Evolutionary conservation across 2,888 invertebrate genomes (phyloP).

Genomic region (Gastrophysa polygoni): DNA sequence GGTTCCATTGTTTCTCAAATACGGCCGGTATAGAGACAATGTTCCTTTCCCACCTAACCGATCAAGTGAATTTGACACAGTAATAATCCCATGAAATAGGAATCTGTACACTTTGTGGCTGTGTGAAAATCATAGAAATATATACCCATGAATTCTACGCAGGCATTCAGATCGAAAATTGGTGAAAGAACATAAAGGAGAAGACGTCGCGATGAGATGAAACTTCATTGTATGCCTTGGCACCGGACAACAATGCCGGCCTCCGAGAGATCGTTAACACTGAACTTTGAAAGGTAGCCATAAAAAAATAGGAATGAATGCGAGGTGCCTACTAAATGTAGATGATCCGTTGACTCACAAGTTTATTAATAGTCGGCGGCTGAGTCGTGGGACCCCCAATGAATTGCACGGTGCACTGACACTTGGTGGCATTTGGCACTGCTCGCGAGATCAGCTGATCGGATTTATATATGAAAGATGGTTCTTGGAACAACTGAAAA

Average conservation of each 20-base stretch:
- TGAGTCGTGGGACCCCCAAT: slow-evolving; percentile 31
- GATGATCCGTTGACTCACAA: slow-evolving; percentile 24
- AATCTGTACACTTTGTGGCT: background rate
- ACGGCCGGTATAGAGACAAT: slow-evolving; percentile 8
- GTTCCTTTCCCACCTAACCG: slow-evolving; percentile 13
- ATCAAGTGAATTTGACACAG: background rate
- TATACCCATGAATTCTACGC: no score
- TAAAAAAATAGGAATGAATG: slow-evolving; percentile 18
- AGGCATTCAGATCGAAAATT: no score
- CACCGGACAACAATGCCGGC: slow-evolving; percentile 9
- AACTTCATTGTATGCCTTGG: slow-evolving; percentile 4
- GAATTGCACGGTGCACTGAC: slow-evolving; percentile 35
- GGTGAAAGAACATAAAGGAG: no score
- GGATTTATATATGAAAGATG: background rate
- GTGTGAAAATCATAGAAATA: background rate
- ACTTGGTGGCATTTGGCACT: slow-evolving; percentile 32
- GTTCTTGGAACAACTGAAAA: no score
- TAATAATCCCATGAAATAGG: slow-evolving; percentile 4
- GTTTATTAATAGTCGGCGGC: slow-evolving; percentile 29
- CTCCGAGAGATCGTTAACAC: slow-evolving; percentile 13
- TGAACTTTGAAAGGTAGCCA: slow-evolving; percentile 17
- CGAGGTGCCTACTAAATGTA: slow-evolving; percentile 27
- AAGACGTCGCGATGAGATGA: no score
- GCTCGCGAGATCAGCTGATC: slow-evolving; percentile 38
- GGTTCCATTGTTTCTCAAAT: slow-evolving; percentile 25